Evolutionary conservation across 2,888 invertebrate species (phyloP).

Genomic region (Margaritifera margaritifera): DNA sequence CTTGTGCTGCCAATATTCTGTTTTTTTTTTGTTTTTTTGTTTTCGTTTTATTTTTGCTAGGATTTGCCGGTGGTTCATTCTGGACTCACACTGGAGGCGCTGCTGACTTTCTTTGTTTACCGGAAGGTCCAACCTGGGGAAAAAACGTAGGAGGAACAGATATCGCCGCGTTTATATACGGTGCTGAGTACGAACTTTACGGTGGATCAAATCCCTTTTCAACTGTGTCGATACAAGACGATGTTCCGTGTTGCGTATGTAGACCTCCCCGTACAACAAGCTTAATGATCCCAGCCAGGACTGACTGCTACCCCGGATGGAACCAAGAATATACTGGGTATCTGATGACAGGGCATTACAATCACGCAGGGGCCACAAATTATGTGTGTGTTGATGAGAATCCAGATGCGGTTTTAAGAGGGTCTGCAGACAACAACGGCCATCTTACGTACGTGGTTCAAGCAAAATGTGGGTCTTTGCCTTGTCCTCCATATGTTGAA

Average conservation of each 20-base stretch:
- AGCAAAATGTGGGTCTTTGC: constrained; percentile 9
- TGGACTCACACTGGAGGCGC: too few species aligned
- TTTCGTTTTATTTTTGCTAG: too few species aligned
- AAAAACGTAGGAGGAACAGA: too few species aligned
- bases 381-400: constrained; percentile 9
- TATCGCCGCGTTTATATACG: too few species aligned
- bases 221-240: constrained; percentile 2
- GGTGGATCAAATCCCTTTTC: too few species aligned
- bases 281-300: constrained; percentile 10
- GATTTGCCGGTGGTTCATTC: too few species aligned
- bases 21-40: too few species aligned
- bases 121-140: too few species aligned
- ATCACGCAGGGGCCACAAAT: not conserved
- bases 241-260: constrained; percentile 15
- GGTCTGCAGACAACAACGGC: not conserved
- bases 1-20: too few species aligned
- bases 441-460: constrained; percentile 12
- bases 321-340: constrained; percentile 15
- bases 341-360: constrained; percentile 8
- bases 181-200: too few species aligned
- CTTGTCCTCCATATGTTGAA: constrained; percentile 10
- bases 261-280: constrained; percentile 1
- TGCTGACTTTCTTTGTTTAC: too few species aligned
- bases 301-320: constrained; percentile 17
- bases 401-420: not conserved